Percentiles rank a stretch among this genome's conserved stretches.
Evolutionary conservation across 2,113 vertebrate genomes (phyloP).

Genomic region (Typhlomys cinereus): DNA sequence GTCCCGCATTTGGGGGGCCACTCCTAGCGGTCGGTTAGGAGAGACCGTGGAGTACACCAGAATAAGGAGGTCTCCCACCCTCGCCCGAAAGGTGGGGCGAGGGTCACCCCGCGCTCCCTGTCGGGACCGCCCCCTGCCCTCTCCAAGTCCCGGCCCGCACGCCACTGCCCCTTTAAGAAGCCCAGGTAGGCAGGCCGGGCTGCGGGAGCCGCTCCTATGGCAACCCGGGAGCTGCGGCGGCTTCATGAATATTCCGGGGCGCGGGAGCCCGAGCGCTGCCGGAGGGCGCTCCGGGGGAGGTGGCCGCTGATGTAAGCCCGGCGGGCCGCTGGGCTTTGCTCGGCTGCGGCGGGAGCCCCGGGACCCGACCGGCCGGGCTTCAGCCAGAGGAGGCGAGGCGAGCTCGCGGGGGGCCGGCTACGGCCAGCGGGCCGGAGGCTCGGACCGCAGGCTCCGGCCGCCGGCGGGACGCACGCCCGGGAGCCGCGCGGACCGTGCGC

Average conservation of each 20-base stretch:
- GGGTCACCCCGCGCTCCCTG: background rate
- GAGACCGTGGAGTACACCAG: background rate
- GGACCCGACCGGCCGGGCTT: background rate
- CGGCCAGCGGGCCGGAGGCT: background rate
- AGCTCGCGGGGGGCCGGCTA: background rate
- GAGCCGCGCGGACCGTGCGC: constrained; percentile 58
- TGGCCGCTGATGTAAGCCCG: constrained; percentile 90
- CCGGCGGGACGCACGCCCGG: background rate
- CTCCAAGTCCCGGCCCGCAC: background rate
- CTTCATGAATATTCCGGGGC: constrained; percentile 94
- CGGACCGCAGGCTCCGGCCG: background rate
- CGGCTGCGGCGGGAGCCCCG: constrained; percentile 46
- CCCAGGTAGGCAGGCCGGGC: constrained; percentile 92
- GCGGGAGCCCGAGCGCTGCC: constrained; percentile 90
- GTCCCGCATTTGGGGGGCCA: background rate
- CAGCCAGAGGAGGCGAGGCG: background rate
- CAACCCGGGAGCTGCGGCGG: constrained; percentile 93
- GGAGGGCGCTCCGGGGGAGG: constrained; percentile 89
- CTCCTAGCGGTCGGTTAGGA: background rate
- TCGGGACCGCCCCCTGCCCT: background rate
- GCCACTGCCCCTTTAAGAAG: constrained; percentile 89
- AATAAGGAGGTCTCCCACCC: background rate
- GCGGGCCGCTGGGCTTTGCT: constrained; percentile 68
- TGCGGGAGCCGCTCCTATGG: constrained; percentile 95
- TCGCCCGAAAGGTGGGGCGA: background rate